phyloP scores from a whole-genome alignment of 1,140 invertebrate genomes.

The Parasteatoda tepidariorum region DNA sequence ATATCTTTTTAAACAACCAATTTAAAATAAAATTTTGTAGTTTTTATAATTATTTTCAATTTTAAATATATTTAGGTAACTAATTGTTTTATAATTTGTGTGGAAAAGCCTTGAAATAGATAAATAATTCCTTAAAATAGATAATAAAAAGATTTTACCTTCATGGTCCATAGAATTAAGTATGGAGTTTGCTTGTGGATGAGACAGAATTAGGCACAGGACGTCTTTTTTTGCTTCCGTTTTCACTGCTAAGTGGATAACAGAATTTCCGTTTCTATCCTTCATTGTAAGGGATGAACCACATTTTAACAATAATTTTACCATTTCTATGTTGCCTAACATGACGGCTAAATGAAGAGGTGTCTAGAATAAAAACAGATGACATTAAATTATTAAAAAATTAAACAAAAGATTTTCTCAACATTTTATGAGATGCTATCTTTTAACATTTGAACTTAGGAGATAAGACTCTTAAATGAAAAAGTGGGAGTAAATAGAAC shows the following conservation, averaged over 20 bases:
- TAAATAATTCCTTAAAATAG: no score
- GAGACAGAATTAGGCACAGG: neutral
- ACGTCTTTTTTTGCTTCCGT: neutral
- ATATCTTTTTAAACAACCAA: no score
- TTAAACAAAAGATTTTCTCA: neutral
- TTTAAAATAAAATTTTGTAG: no score
- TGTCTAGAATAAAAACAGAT: slow-evolving; percentile 28
- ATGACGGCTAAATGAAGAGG: slow-evolving; percentile 53
- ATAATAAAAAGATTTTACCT: no score
- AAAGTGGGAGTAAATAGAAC: no score
- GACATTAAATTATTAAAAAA: neutral
- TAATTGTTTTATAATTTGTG: no score
- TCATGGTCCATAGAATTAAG: slow-evolving; percentile 30
- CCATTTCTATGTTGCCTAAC: slow-evolving; percentile 24
- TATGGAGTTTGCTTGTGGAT: slow-evolving; percentile 6
- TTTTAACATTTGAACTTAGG: neutral
- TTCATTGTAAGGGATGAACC: slow-evolving; percentile 6
- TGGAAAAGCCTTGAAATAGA: no score
- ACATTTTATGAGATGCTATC: neutral
- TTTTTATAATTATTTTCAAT: no score
- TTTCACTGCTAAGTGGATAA: slow-evolving; percentile 50
- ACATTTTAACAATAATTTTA: neutral
- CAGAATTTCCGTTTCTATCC: slow-evolving; percentile 45
- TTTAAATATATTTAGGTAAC: no score
- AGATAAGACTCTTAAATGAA: neutral